Base-by-base conservation (phyloP, 2,888 invertebrate species). In the Heliconius erato region DNA sequence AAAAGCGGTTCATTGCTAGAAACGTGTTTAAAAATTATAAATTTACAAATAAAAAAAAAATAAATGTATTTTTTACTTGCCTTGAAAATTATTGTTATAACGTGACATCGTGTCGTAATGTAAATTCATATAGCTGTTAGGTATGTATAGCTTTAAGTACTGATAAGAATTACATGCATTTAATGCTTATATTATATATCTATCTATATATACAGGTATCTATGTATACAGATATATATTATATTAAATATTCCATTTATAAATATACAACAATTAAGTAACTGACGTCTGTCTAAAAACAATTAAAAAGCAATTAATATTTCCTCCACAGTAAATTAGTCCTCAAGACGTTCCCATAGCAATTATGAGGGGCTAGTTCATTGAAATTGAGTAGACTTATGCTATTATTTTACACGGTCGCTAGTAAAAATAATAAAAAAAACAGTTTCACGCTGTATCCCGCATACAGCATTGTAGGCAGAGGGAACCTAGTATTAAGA, bases 361-460 rank as follows among this genome's bases (percentile, higher is more conserved):
- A 80, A 72, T 84, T 81, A 84, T 80, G 49, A 65, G 32, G 67
- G 6, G 11, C 14, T 23, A 49, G 69, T 78, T 72, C 59, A 85
- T 84, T 82, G 83, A 86, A 84, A 84, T 83, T 83, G 74, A 49
- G 72, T 76, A 49, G 44, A 49, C 26, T n/a, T n/a, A n/a, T 72
- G 14, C 5, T 28, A 82, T 85, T 74, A 84, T 82, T 82, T 68
- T 79, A 80, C 83, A 81, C 81, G 82, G 83, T 85, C 84, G 85
- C 82, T 82, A 84, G 84, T 84, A 84, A 81, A 86, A 54, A 54
- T 23, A 54, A 5, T 54, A 54, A 54, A 19, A 54, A 16, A 54
- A 54, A 49, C 54, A 0, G 54, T 19, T 54, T 54, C 23, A 54
- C 23, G 16, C 14, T 49, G 49, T 49, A 5, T 49, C 5, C 49